These are phyloP conservation scores for Lithobates sylvaticus DNA, from an alignment of 2,797 vertebrate genomes.

Conservation along the genomic window DNA sequence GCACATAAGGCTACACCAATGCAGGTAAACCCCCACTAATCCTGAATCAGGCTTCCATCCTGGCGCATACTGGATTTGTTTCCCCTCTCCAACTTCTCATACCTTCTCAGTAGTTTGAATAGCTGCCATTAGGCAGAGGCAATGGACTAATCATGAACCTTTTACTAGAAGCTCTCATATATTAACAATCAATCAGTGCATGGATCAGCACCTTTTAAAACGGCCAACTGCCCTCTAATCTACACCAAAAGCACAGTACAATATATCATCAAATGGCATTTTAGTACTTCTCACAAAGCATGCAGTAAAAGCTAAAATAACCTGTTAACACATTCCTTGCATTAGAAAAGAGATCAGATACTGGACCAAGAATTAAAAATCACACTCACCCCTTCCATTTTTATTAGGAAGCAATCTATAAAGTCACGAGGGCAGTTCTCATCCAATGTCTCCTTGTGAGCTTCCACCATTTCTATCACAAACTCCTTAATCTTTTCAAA, in stretches of 20 bases:
- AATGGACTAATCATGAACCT: not conserved
- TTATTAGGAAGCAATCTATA: slow-evolving; percentile 35
- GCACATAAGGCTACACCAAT: too few relatives aligned
- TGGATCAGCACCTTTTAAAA: too few relatives aligned
- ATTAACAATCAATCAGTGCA: not conserved
- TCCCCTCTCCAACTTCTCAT: too few relatives aligned
- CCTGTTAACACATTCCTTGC: too few relatives aligned
- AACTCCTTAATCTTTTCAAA: slow-evolving; percentile 10
- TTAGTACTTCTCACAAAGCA: too few relatives aligned
- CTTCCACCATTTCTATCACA: not conserved
- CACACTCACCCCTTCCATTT: slow-evolving; percentile 20
- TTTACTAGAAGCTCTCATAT: not conserved
- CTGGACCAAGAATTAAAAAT: not conserved
- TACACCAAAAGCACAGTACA: not conserved
- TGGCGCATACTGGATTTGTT: too few relatives aligned
- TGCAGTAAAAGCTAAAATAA: too few relatives aligned
- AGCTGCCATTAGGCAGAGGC: not conserved
- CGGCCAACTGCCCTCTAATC: too few relatives aligned
- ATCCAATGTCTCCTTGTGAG: slow-evolving; percentile 32
- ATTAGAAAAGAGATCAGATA: not conserved
- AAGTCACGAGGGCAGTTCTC: slow-evolving; percentile 36
- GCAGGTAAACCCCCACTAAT: not conserved
- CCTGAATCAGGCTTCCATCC: too few relatives aligned
- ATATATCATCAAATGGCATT: not conserved
- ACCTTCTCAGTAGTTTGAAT: too few relatives aligned